Evolutionary conservation across 1,140 invertebrate species (phyloP).

Genomic region (Bombus fervidus): DNA sequence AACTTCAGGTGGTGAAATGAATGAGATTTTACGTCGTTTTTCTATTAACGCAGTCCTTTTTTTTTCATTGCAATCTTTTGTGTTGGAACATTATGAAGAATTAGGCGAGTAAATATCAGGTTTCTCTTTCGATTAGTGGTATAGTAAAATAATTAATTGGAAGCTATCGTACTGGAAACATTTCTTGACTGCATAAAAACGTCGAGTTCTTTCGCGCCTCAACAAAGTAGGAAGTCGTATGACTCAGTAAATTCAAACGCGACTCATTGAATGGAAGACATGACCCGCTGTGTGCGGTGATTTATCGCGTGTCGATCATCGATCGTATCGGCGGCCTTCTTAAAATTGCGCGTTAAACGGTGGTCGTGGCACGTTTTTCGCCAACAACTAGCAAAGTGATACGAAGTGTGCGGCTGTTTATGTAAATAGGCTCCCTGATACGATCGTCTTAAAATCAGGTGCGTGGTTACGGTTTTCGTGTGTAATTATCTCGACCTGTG

Average conservation of each 20-base stretch:
- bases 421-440: slow-evolving; percentile 37
- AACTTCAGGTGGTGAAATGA: no score
- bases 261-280: background rate
- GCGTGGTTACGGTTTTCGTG: slow-evolving; percentile 21
- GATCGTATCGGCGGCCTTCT: slow-evolving; percentile 31
- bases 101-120: no score
- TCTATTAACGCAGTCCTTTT: no score
- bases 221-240: background rate
- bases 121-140: no score
- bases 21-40: no score
- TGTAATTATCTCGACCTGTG: slow-evolving; percentile 27
- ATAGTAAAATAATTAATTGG: background rate
- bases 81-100: no score
- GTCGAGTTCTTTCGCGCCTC: background rate
- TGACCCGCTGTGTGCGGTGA: background rate
- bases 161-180: no score
- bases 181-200: background rate
- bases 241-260: background rate
- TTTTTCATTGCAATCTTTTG: no score
- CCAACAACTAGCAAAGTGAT: slow-evolving; percentile 37
- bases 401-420: slow-evolving; percentile 40
- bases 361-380: slow-evolving; percentile 36
- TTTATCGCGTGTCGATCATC: slow-evolving; percentile 15
- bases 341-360: slow-evolving; percentile 42
- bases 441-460: slow-evolving; percentile 38